Conservation (phyloP, 2,797 vertebrate species). For the Hippopotamyrus pictus region DNA sequence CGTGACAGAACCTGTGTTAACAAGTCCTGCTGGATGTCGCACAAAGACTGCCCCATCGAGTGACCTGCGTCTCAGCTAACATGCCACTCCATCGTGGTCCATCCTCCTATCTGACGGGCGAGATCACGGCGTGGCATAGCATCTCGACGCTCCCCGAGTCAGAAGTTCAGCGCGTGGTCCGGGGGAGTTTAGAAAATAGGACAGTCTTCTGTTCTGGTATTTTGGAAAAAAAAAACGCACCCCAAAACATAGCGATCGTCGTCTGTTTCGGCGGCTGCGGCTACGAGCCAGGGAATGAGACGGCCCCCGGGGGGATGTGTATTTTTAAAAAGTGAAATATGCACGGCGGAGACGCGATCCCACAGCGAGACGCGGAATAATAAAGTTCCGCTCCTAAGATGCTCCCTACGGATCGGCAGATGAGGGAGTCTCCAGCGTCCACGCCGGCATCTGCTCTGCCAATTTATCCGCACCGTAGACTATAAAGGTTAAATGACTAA, state of each 20-base stretch:
- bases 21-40: background rate
- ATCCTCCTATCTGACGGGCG: background rate
- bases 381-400: constrained; percentile 50
- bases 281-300: background rate
- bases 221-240: background rate
- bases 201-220: background rate
- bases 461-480: constrained; percentile 58
- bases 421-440: constrained; percentile 37
- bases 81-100: background rate
- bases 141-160: background rate
- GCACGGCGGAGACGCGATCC: constrained; percentile 26
- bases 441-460: constrained; percentile 63
- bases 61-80: background rate
- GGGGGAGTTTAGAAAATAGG: background rate
- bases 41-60: background rate
- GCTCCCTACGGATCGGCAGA: constrained; percentile 51
- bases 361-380: constrained; percentile 54
- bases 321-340: background rate
- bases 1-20: background rate
- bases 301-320: background rate
- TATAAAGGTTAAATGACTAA: constrained; percentile 73
- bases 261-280: background rate
- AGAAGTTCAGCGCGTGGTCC: background rate
- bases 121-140: background rate
- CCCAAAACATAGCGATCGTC: background rate